phyloP scores from a whole-genome alignment of 2,797 vertebrate genomes.

The Pteropus rufus region DNA sequence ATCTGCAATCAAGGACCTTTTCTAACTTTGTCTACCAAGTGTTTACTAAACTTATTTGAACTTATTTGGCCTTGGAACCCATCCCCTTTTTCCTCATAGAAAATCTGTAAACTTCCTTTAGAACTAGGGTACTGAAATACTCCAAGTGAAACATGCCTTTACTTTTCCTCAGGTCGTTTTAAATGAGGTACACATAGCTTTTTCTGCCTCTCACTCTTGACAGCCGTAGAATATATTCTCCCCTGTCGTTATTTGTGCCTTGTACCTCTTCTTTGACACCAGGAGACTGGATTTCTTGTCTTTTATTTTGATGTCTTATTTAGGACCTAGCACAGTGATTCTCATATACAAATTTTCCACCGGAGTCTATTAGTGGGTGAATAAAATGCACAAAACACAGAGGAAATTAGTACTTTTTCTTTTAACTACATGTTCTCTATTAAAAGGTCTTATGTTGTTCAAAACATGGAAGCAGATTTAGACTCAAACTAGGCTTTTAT shows the following conservation, averaged over 20 bases:
- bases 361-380: background rate
- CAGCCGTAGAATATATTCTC: background rate
- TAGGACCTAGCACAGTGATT: background rate
- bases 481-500: background rate
- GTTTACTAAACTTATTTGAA: background rate
- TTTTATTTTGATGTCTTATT: background rate
- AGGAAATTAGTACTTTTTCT: background rate
- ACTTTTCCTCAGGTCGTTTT: background rate
- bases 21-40: background rate
- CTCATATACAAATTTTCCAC: background rate
- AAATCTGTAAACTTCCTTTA: background rate
- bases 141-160: background rate
- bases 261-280: background rate
- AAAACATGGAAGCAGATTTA: background rate
- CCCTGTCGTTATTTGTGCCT: background rate
- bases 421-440: slow-evolving; percentile 27
- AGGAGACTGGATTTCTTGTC: background rate
- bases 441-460: background rate
- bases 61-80: background rate
- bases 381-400: background rate
- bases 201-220: background rate
- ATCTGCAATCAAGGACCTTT: background rate
- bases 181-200: background rate
- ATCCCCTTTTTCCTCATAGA: background rate
- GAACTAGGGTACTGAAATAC: background rate